phyloP scores from a whole-genome alignment of 2,797 vertebrate species.

The Enteromius fasciolatus region DNA sequence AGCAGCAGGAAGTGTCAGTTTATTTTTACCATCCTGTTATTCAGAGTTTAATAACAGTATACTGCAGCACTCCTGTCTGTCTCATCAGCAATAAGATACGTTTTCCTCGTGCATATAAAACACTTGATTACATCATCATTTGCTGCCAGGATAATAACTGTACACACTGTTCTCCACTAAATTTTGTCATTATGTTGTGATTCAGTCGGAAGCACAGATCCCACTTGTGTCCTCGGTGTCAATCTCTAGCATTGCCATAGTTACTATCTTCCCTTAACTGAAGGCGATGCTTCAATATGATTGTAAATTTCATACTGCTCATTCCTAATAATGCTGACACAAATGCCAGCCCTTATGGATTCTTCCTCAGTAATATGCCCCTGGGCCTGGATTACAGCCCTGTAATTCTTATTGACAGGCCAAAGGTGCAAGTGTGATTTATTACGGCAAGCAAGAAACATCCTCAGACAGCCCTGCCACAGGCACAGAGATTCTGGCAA shows the following conservation, averaged over 20 bases:
- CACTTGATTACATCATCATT: constrained; percentile 18
- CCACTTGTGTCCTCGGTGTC: constrained; percentile 21
- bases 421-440: constrained; percentile 45
- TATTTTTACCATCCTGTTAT: constrained; percentile 18
- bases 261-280: constrained; percentile 38
- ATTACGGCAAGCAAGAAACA: constrained; percentile 25
- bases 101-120: constrained; percentile 7
- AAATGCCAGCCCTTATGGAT: constrained; percentile 55
- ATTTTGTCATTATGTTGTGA: constrained; percentile 37
- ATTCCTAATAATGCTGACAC: constrained; percentile 56
- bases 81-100: constrained; percentile 6
- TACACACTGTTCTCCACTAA: constrained; percentile 42
- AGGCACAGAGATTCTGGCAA: constrained; percentile 5
- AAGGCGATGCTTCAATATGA: constrained; percentile 32
- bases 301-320: constrained; percentile 46
- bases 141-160: constrained; percentile 25
- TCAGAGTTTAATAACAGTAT: constrained; percentile 16
- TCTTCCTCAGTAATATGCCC: constrained; percentile 42
- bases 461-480: constrained; percentile 23
- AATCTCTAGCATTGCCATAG: constrained; percentile 46
- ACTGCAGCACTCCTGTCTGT: constrained; percentile 3
- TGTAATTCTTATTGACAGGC: constrained; percentile 52
- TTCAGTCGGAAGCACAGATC: constrained; percentile 29
- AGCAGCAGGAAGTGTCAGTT: neutral
- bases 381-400: constrained; percentile 44